Evolutionary conservation across 2,797 vertebrate species (phyloP).

Genomic region (Eulemur coronatus): DNA sequence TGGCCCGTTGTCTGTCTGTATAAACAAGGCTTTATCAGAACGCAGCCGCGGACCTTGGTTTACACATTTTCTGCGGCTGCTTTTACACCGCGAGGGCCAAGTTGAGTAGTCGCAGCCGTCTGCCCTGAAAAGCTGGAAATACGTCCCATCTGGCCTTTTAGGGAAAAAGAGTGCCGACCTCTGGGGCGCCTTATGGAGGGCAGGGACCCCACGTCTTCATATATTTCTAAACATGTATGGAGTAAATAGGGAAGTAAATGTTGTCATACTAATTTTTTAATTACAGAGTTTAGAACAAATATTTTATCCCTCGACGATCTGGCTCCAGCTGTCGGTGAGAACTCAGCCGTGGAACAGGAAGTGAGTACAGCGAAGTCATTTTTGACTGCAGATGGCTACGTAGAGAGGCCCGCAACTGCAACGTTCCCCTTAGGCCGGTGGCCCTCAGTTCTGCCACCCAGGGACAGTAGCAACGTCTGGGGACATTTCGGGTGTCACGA

Average conservation of each 20-base stretch:
- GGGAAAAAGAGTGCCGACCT: not conserved
- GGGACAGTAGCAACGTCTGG: not conserved
- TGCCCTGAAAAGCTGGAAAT: not conserved
- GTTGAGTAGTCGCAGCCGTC: not conserved
- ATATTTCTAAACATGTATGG: not conserved
- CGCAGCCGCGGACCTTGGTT: not conserved
- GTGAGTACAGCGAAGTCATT: conserved; percentile 65
- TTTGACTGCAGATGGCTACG: not conserved
- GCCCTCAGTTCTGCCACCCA: not conserved
- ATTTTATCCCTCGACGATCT: conserved; percentile 92
- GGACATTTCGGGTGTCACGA: not conserved
- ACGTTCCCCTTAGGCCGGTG: not conserved
- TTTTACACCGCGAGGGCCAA: not conserved
- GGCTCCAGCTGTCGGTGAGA: conserved; percentile 70
- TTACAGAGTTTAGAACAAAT: conserved; percentile 91
- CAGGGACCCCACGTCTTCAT: rapidly evolving
- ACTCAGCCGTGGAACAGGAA: conserved; percentile 48
- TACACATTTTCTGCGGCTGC: rapidly evolving
- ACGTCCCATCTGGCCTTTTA: not conserved
- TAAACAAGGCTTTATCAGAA: not conserved
- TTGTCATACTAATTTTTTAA: not conserved
- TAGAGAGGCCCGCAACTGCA: not conserved
- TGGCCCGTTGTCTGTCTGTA: not conserved
- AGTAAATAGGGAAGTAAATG: not conserved
- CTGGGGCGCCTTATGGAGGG: not conserved